Base-by-base conservation (phyloP, 2,797 vertebrate genomes). In the Perodicticus potto region DNA sequence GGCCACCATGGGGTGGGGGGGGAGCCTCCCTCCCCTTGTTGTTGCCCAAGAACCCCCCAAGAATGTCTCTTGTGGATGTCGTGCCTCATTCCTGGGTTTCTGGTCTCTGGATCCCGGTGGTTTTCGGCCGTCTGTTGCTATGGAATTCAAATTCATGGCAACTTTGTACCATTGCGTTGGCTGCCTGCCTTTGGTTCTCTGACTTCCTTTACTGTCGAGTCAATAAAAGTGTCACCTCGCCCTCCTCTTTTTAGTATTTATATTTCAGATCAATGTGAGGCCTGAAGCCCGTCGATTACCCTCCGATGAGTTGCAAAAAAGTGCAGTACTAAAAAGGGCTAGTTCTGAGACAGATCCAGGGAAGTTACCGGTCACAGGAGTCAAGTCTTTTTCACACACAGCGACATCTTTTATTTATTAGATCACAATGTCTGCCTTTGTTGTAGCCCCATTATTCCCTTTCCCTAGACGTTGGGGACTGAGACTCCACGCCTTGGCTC, bases 131-230 rank as follows among this genome's bases (percentile, higher is more conserved):
- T 16, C 69, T 16, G 49, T 67, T 96, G 89, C 96, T 78, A 16
- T 2, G 89, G 91, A 43, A 74, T 49, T 95, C 85, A 81, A 77
- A 85, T 16, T 45, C 40, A 34, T 7, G 2, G 43, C 40, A 37
- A 22, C 74, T 95, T 69, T 27, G 29, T 40, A 14, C 69, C 17
- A 4, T 23, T 82, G 78, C 19, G 3, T 53, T 73, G 95, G 93
- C 86, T 16, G 29, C 92, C 94, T 76, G 96, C 93, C 97, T 81
- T 55, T 19, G 87, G 29, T 37, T 97, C 93, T 74, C 86, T 25
- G n/a, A 61, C 94, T 93, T 95, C 72, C 91, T 96, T 96, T 94
- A 96, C 82, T 89, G 14, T 69, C 65, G 23, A 83, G 88, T 91
- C 96, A 40, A 84, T 97, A 97, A 96, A 96, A 83, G 61, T 49